phyloP scores from a whole-genome alignment of 2,797 vertebrate genomes.

The Halcyon smyrnensis region DNA sequence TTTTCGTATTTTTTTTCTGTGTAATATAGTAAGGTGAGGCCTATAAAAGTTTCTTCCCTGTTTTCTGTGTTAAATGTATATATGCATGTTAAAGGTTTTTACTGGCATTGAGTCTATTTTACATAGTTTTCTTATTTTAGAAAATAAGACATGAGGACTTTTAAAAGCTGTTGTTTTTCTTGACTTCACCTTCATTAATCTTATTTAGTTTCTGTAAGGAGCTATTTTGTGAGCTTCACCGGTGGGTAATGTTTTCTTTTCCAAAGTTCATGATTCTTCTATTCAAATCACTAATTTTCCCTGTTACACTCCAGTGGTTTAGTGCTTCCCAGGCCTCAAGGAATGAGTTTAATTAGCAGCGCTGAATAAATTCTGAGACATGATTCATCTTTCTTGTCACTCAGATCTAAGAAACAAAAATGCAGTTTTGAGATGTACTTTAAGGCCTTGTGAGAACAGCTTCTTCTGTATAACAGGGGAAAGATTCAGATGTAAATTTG shows the following conservation, averaged over 20 bases:
- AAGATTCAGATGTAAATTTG: not conserved
- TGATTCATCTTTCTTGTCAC: slow-evolving; percentile 69
- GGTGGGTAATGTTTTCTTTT: slow-evolving; percentile 75
- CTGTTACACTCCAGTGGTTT: slow-evolving; percentile 68
- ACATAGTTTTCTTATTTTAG: not conserved
- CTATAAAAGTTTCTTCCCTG: not conserved
- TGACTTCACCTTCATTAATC: slow-evolving; percentile 71
- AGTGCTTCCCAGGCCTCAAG: slow-evolving; percentile 63
- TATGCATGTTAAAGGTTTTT: not conserved
- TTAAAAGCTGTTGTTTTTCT: slow-evolving; percentile 66
- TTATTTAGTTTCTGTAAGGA: slow-evolving; percentile 59
- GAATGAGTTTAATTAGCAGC: slow-evolving; percentile 78
- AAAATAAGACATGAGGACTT: slow-evolving; percentile 49
- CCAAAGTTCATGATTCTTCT: slow-evolving; percentile 74
- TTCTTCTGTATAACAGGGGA: not conserved
- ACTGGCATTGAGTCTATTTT: not conserved
- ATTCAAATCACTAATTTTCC: slow-evolving; percentile 74
- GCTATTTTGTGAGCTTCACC: slow-evolving; percentile 26
- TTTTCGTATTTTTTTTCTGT: not conserved
- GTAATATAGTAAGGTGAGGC: not conserved
- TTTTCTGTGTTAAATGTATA: not conserved
- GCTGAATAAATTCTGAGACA: slow-evolving; percentile 68
- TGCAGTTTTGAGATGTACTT: slow-evolving; percentile 16
- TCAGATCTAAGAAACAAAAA: slow-evolving; percentile 51
- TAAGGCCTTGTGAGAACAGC: not conserved